phyloP scores from a whole-genome alignment of 1,140 invertebrate genomes.

The Pogonomyrmex californicus region DNA sequence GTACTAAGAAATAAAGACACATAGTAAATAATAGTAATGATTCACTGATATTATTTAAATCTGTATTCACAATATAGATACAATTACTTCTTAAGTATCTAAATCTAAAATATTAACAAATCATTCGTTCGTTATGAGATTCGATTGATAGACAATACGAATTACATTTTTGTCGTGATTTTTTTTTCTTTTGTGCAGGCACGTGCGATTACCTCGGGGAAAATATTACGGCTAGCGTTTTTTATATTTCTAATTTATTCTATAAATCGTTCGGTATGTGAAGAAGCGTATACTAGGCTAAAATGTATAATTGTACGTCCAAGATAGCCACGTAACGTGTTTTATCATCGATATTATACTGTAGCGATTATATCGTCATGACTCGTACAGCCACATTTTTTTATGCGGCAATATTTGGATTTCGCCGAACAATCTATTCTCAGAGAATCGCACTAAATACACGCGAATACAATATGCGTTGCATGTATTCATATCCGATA shows the following conservation, averaged over 20 bases:
- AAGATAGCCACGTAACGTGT: background rate
- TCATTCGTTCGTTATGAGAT: conserved; percentile 61
- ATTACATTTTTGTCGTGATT: background rate
- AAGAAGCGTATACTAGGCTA: background rate
- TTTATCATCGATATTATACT: background rate
- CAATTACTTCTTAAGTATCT: conserved; percentile 57
- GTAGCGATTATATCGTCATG: no score
- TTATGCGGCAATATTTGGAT: no score
- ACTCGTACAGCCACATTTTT: no score
- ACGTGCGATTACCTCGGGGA: conserved; percentile 15
- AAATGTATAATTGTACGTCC: background rate
- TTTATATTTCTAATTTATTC: background rate
- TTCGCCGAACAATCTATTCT: no score
- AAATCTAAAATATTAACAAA: conserved; percentile 69
- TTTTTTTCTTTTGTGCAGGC: background rate
- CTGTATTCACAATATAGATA: conserved; percentile 75
- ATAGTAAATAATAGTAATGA: conserved; percentile 63
- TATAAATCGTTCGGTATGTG: background rate
- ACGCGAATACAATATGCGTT: no score
- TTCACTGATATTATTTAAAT: conserved; percentile 64
- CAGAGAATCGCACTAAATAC: no score
- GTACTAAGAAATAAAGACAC: conserved; percentile 36
- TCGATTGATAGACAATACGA: conserved; percentile 26
- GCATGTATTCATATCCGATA: no score
- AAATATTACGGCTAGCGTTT: background rate